Evolutionary conservation across 2,797 vertebrate genomes (phyloP).

Genomic region (Agapornis canus): DNA sequence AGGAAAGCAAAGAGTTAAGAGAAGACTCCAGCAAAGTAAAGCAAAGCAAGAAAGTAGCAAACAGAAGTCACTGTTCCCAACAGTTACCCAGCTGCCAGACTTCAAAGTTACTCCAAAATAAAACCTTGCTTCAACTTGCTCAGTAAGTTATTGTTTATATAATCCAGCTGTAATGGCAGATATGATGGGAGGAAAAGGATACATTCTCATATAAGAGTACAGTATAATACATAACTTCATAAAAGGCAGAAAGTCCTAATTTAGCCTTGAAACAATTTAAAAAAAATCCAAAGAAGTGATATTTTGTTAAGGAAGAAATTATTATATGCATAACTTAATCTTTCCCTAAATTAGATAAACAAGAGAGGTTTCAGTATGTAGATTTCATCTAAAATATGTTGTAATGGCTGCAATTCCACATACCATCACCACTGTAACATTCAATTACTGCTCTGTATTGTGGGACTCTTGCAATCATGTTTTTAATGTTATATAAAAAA

Average conservation of each 20-base stretch:
- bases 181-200: neutral
- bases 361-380: neutral
- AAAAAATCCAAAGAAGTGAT: neutral
- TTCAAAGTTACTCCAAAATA: neutral
- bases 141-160: neutral
- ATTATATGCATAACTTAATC: neutral
- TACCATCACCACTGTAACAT: neutral
- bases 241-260: neutral
- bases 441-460: neutral
- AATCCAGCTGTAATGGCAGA: neutral
- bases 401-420: neutral
- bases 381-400: neutral
- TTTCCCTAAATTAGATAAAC: neutral
- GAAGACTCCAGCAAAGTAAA: neutral
- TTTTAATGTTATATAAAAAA: neutral
- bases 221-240: accelerated
- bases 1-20: neutral
- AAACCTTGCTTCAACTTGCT: neutral
- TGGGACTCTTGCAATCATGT: neutral
- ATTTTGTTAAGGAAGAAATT: neutral
- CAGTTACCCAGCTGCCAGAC: neutral
- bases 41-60: neutral
- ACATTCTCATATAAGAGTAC: neutral
- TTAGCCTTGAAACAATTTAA: neutral
- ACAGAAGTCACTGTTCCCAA: neutral